Percentiles rank a stretch among this genome's conserved stretches.
phyloP scores from a whole-genome alignment of 2,888 invertebrate species.

The Eupithecia vulgata region DNA sequence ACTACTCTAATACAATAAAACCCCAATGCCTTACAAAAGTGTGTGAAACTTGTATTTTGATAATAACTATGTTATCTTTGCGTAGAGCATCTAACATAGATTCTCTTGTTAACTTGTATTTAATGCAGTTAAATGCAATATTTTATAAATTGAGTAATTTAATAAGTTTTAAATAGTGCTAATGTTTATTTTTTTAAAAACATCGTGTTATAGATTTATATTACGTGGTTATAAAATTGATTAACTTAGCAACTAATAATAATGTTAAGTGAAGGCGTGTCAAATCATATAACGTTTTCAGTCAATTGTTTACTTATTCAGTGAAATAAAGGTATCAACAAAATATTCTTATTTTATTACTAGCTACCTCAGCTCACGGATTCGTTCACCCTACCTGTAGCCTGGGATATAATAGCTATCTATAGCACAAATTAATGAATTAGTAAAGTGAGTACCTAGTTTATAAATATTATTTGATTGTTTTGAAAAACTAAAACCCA shows the following conservation, averaged over 20 bases:
- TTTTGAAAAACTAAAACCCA: no score
- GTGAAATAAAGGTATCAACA: slow-evolving; percentile 80
- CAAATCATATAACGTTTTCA: slow-evolving; percentile 83
- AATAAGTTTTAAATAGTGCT: slow-evolving; percentile 83
- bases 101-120: slow-evolving; percentile 83
- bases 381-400: background rate
- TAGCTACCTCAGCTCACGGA: slow-evolving; percentile 2
- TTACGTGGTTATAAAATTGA: slow-evolving; percentile 80
- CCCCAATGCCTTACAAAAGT: slow-evolving; percentile 80
- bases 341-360: slow-evolving; percentile 52
- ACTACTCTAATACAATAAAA: slow-evolving; percentile 72
- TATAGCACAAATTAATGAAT: no score
- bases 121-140: slow-evolving; percentile 84
- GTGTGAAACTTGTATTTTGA: slow-evolving; percentile 81
- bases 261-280: slow-evolving; percentile 80
- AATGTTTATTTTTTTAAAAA: slow-evolving; percentile 84
- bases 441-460: no score
- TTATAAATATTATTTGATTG: no score
- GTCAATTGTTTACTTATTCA: slow-evolving; percentile 82
- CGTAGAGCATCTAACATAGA: slow-evolving; percentile 70
- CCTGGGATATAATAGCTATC: no score
- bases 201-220: slow-evolving; percentile 81
- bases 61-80: slow-evolving; percentile 79
- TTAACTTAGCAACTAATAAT: slow-evolving; percentile 77
- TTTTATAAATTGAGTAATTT: slow-evolving; percentile 83